phyloP scores from a whole-genome alignment of 2,113 vertebrate species.

The Cololabis saira region DNA sequence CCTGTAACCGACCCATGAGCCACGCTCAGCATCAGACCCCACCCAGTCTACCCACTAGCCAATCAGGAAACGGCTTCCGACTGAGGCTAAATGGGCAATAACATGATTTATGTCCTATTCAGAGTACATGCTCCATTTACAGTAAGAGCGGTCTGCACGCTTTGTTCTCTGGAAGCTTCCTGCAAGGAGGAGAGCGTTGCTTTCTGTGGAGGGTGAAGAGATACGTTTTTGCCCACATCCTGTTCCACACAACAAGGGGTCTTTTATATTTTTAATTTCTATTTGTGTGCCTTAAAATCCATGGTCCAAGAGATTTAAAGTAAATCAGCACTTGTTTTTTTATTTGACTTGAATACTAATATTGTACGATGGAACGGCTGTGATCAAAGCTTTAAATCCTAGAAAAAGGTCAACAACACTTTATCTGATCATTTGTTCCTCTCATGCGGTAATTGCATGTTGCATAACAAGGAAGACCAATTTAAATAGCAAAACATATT shows the following conservation, averaged over 20 bases:
- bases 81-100: slow-evolving; percentile 57
- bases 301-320: background rate
- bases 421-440: slow-evolving; percentile 23
- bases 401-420: slow-evolving; percentile 15
- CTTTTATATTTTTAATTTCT: background rate
- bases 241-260: slow-evolving; percentile 7
- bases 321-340: background rate
- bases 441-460: slow-evolving; percentile 55
- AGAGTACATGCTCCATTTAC: slow-evolving; percentile 54
- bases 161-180: slow-evolving; percentile 57
- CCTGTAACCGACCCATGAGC: slow-evolving; percentile 31
- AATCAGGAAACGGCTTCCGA: slow-evolving; percentile 26
- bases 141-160: slow-evolving; percentile 45
- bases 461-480: slow-evolving; percentile 49
- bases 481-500: slow-evolving; percentile 27
- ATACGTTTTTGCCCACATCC: slow-evolving; percentile 20
- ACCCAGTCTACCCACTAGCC: slow-evolving; percentile 53
- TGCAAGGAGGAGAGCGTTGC: slow-evolving; percentile 20
- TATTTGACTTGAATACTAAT: slow-evolving; percentile 7
- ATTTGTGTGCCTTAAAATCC: background rate
- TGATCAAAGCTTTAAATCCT: slow-evolving; percentile 64
- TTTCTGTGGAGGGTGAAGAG: slow-evolving; percentile 15
- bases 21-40: slow-evolving; percentile 47
- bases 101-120: slow-evolving; percentile 62
- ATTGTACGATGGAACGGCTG: slow-evolving; percentile 55